These are phyloP conservation scores for Zosterops hypoxanthus DNA, from an alignment of 2,113 vertebrate species.

Conservation along the genomic window DNA sequence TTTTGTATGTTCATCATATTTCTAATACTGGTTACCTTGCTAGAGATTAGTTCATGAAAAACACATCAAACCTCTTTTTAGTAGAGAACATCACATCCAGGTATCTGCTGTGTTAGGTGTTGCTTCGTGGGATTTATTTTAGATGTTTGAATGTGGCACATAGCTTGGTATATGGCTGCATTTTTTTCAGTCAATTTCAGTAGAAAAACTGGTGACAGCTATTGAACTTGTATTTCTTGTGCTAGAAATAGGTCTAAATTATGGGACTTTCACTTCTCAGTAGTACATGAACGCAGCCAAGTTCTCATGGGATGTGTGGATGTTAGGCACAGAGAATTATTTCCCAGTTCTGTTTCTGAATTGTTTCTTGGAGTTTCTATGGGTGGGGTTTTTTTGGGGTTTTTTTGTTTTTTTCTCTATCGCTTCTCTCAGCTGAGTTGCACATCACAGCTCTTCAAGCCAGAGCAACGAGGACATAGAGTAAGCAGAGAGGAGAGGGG, in stretches of 20 bases:
- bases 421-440: background rate
- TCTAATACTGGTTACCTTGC: background rate
- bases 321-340: background rate
- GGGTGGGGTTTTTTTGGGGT: background rate
- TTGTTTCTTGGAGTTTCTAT: background rate
- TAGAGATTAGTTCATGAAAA: background rate
- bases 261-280: background rate
- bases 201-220: background rate
- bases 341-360: background rate
- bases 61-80: background rate
- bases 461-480: background rate
- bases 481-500: background rate
- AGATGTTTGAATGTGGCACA: background rate
- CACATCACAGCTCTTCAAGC: background rate
- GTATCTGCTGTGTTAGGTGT: background rate
- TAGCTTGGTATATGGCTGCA: background rate
- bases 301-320: accelerated
- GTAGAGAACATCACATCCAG: background rate
- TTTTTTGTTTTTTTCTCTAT: background rate
- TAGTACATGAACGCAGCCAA: background rate
- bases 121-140: background rate
- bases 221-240: background rate
- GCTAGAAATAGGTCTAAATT: background rate
- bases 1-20: background rate
- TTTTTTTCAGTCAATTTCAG: background rate